Evolutionary conservation across 2,113 vertebrate species (phyloP).

Genomic region (Saguinus imperator): DNA sequence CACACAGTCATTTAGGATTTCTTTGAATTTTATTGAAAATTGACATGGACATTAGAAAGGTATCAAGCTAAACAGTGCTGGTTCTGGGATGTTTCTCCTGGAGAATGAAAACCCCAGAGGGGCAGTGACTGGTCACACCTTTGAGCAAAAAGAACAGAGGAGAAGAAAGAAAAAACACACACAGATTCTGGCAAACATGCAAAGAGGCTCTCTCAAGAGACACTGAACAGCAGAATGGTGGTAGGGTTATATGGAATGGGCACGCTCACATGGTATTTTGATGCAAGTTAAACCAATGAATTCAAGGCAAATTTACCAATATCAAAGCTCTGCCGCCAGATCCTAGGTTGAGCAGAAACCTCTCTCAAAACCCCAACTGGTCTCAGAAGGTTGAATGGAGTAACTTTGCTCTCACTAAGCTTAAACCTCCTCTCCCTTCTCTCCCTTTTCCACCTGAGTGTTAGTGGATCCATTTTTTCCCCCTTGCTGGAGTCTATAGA

Average conservation of each 20-base stretch:
- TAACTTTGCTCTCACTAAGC: constrained; percentile 44
- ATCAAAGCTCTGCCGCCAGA: constrained; percentile 42
- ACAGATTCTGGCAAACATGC: constrained; percentile 68
- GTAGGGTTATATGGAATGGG: not conserved
- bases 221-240: constrained; percentile 27
- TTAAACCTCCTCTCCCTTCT: not conserved
- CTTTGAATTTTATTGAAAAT: constrained; percentile 84
- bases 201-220: constrained; percentile 57
- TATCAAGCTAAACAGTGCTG: constrained; percentile 73
- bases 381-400: not conserved
- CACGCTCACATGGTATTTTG: not conserved
- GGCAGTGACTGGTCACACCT: constrained; percentile 26
- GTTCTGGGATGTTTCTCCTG: constrained; percentile 47
- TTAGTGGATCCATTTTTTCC: constrained; percentile 35
- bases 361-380: constrained; percentile 3
- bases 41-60: constrained; percentile 81
- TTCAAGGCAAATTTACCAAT: constrained; percentile 42
- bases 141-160: constrained; percentile 29
- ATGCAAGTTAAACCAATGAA: not conserved
- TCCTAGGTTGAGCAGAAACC: constrained; percentile 30
- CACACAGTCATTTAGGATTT: constrained; percentile 55
- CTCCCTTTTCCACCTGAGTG: constrained; percentile 38
- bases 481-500: constrained; percentile 44
- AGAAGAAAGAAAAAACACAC: constrained; percentile 55
- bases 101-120: constrained; percentile 20